Evolutionary conservation across 1,140 invertebrate genomes (phyloP), one percentile per base, ranked within the genome.

Genomic region (Zaprionus davidi): DNA sequence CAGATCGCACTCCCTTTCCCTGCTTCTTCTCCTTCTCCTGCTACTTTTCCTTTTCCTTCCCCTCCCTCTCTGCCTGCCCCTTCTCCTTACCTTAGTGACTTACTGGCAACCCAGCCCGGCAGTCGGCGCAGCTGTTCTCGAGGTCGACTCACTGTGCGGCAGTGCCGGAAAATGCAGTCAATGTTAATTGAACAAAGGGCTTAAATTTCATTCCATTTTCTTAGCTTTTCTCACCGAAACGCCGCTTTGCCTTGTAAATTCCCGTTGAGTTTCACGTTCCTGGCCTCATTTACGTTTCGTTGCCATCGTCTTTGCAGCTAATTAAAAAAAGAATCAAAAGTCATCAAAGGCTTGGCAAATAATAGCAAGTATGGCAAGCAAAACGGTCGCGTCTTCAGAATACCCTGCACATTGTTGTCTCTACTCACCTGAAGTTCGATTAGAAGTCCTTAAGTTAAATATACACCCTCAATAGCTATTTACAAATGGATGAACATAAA

Each of bases 1-100:
- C 84, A 88, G 81, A 81, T 88, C 46, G n/a, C n/a, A n/a, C 7
- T 7, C 17, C n/a, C 17, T 49, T 49, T n/a, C 9, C 7, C 17
- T 11, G 0, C 9, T 7, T 1, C 0, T 3, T 5, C 17, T 20
- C 11, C 17, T 11, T 11, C 9, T 9, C 6, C 1, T 7, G 26
- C 26, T 34, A 11, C 3, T 34, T 34, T 34, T 34, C 9, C 17
- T 11, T 20, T 20, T 7, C 7, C 9, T 49, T 20, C 11, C 17
- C 3, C 9, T 34, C 6, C 15, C 15, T n/a, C 12, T 0, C 38
- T n/a, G 4, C 38, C 38, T 41, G 5, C 4, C 4, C 15, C 15
- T n/a, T 0, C 4, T 15, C 13, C 4, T 15, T 9, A 41, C 4
- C 38, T 4, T n/a, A 41, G 38, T 51, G 9, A 51, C 9, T 22